These are phyloP conservation scores for Drosophila busckii DNA, from an alignment of 1,140 invertebrate genomes.

Conservation along the genomic window DNA sequence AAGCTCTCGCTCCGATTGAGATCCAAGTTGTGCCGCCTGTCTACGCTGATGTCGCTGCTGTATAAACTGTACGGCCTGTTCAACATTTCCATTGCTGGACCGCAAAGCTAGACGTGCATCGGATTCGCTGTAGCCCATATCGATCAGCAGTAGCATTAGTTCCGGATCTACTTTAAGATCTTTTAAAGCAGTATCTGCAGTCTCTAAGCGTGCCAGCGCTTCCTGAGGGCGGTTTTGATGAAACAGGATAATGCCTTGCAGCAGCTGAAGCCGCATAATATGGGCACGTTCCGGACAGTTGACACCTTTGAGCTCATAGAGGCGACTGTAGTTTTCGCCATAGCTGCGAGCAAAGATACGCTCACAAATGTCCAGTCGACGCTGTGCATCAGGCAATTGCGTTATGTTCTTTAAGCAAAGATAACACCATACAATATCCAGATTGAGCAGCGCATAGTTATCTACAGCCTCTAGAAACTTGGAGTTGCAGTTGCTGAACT, in stretches of 20 bases:
- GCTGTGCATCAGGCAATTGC: conserved; percentile 86
- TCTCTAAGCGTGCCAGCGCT: conserved; percentile 81
- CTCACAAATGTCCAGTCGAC: conserved; percentile 84
- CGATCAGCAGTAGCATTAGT: conserved; percentile 80
- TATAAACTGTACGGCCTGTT: conserved; percentile 83
- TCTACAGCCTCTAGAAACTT: conserved; percentile 85
- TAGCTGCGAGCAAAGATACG: conserved; percentile 84
- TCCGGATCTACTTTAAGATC: conserved; percentile 82
- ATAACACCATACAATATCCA: conserved; percentile 93
- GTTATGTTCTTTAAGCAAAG: conserved; percentile 84
- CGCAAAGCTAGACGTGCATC: conserved; percentile 85
- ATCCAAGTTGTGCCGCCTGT: conserved; percentile 79
- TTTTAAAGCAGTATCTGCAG: conserved; percentile 82
- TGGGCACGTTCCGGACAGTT: conserved; percentile 84
- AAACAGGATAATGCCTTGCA: conserved; percentile 88
- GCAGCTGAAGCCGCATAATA: conserved; percentile 86
- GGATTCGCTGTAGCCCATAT: conserved; percentile 82
- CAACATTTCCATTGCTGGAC: conserved; percentile 82
- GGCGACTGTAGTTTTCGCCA: conserved; percentile 84
- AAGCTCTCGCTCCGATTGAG: conserved; percentile 79
- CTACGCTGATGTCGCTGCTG: conserved; percentile 81
- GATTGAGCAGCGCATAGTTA: conserved; percentile 88
- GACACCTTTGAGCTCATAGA: conserved; percentile 84
- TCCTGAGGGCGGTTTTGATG: conserved; percentile 84
- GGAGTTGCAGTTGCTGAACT: conserved; percentile 85